phyloP scores from a whole-genome alignment of 2,888 invertebrate genomes.

The Tortricodes alternella region DNA sequence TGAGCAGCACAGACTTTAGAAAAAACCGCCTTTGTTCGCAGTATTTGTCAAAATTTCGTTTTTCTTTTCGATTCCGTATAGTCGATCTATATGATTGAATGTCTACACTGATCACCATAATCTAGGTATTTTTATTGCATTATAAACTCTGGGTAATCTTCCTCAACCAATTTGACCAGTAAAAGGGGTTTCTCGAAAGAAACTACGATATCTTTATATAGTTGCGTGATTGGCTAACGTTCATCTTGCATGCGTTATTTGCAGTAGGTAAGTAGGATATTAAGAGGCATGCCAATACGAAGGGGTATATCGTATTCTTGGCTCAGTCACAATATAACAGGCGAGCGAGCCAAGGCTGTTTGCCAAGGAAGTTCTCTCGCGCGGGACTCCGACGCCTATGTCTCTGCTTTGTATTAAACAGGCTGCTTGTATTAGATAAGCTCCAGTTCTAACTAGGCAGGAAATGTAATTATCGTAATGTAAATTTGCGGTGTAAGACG shows the following conservation, averaged over 20 bases:
- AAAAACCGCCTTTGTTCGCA: no score
- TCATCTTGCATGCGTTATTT: slow-evolving; percentile 4
- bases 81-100: no score
- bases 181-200: no score
- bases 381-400: slow-evolving; percentile 30
- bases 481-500: not conserved
- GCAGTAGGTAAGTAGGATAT: slow-evolving; percentile 10
- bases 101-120: no score
- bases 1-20: no score
- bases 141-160: no score
- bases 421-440: slow-evolving; percentile 6
- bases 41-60: no score
- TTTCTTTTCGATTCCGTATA: no score
- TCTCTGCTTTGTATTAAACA: slow-evolving; percentile 18
- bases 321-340: slow-evolving; percentile 65
- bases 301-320: slow-evolving; percentile 64
- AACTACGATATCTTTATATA: no score
- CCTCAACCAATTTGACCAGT: no score
- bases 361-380: slow-evolving; percentile 74
- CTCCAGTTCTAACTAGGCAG: not conserved
- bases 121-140: no score
- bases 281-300: slow-evolving; percentile 38
- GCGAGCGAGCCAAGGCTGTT: slow-evolving; percentile 61
- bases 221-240: no score
- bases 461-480: not conserved